phyloP scores from a whole-genome alignment of 1,140 invertebrate genomes.

The Xylocopa sonorina region DNA sequence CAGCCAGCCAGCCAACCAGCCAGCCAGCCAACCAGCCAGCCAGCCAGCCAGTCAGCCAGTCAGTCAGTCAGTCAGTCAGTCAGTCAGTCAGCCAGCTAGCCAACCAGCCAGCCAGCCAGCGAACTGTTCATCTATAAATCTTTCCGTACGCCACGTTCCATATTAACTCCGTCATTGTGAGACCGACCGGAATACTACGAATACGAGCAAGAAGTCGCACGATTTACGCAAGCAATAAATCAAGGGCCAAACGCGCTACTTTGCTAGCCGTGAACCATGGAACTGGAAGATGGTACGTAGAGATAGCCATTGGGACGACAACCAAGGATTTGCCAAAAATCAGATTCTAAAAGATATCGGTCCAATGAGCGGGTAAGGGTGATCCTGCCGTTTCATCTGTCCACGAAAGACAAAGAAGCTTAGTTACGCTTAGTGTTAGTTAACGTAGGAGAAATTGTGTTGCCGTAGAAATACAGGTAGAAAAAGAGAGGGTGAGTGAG shows the following conservation, averaged over 20 bases:
- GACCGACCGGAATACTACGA: constrained; percentile 51
- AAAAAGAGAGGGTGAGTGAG: too few species aligned
- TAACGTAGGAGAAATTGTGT: too few species aligned
- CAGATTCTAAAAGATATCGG: constrained; percentile 51
- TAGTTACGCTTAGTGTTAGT: too few species aligned
- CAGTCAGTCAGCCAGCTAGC: constrained; percentile 38
- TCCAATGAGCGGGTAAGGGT: not conserved
- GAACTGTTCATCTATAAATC: constrained; percentile 64
- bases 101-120: constrained; percentile 39
- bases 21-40: constrained; percentile 42
- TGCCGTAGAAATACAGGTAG: too few species aligned
- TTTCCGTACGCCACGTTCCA: constrained; percentile 51
- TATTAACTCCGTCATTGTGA: constrained; percentile 61
- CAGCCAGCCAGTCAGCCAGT: constrained; percentile 35
- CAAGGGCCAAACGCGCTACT: constrained; percentile 54
- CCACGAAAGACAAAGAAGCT: not conserved
- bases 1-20: constrained; percentile 45
- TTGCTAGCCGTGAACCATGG: constrained; percentile 28
- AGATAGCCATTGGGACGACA: not conserved
- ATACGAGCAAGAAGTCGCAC: constrained; percentile 57
- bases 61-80: too few species aligned
- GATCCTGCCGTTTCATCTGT: not conserved
- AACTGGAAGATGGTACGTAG: constrained; percentile 23
- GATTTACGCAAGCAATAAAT: constrained; percentile 71
- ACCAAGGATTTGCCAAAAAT: constrained; percentile 10